Base-by-base conservation (phyloP, 1,140 invertebrate species). In the Formica exsecta region DNA sequence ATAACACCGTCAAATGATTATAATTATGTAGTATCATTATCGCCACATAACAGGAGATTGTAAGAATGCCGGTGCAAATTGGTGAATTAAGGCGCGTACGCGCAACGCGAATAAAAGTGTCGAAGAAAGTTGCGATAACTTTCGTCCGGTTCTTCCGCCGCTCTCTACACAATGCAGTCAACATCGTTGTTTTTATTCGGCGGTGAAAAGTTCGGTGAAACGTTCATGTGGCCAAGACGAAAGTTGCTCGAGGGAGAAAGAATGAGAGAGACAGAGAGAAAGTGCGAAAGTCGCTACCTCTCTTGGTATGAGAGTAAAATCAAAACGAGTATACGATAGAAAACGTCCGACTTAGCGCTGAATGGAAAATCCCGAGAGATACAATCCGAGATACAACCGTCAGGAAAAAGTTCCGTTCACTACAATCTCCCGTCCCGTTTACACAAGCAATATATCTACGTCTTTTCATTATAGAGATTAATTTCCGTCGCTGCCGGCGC, bases 391-490 rank as follows among this genome's bases (percentile, higher is more conserved):
- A 44, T 44, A 44, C 41, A 44, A 44, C 41, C 41, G 41, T 16
- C 3, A n/a, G 54, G 29, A 76, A 71, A 87, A 76, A 61, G 32
- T 83, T 66, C 19, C 41, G 68, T 86, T 70, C 32, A 86, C 59
- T 51, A 59, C 57, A 62, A 51, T 57, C 29, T 25, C 32, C 32
- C 41, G 48, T 77, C 71, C 66, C 44, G 81, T 77, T 71, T 64
- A 13, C 41, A 65, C 70, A 29, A 70, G 36, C 51, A 44, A 85
- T 51, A 19, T 16, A 65, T 29, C 65, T 32, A 36, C 13, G 25
- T 62, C 54, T 74, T 84, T 85, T 75, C 73, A 87, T 85, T 77
- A 85, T 38, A 71, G 65, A 71, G 51, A 85, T 87, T 75, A 87
- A 87, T 85, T 75, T 77, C 41, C 62, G 59, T 41, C 41, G 32